Conservation (phyloP, 2,888 invertebrate species). For the Epicampocera succincta region DNA sequence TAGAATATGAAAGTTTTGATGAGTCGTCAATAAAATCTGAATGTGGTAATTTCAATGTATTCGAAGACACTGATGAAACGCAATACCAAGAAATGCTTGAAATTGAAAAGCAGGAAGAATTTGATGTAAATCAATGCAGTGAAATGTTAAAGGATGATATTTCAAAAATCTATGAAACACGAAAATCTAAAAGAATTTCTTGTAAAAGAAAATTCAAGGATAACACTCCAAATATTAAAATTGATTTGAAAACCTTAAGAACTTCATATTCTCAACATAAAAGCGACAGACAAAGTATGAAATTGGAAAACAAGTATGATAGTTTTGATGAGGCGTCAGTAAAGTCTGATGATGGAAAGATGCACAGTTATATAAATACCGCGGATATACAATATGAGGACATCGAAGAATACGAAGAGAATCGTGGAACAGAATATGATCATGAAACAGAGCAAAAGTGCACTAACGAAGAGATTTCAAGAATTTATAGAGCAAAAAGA, state of each 20-base stretch:
- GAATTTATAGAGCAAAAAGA: too few relatives aligned
- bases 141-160: neutral
- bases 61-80: neutral
- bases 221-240: too few relatives aligned
- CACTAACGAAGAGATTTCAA: too few relatives aligned
- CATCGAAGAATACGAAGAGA: too few relatives aligned
- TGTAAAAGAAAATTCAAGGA: neutral
- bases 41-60: neutral
- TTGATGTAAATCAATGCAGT: neutral
- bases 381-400: too few relatives aligned
- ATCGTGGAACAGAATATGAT: too few relatives aligned
- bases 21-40: neutral
- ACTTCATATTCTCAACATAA: neutral
- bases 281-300: neutral
- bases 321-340: too few relatives aligned
- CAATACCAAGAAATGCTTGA: neutral
- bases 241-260: too few relatives aligned
- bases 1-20: slow-evolving; percentile 11
- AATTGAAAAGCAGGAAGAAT: neutral
- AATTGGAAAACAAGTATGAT: too few relatives aligned
- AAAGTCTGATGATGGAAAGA: too few relatives aligned
- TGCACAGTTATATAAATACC: too few relatives aligned
- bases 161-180: neutral
- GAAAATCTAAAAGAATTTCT: neutral
- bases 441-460: too few relatives aligned